phyloP scores from a whole-genome alignment of 2,797 vertebrate genomes.

The Hydrolagus colliei region DNA sequence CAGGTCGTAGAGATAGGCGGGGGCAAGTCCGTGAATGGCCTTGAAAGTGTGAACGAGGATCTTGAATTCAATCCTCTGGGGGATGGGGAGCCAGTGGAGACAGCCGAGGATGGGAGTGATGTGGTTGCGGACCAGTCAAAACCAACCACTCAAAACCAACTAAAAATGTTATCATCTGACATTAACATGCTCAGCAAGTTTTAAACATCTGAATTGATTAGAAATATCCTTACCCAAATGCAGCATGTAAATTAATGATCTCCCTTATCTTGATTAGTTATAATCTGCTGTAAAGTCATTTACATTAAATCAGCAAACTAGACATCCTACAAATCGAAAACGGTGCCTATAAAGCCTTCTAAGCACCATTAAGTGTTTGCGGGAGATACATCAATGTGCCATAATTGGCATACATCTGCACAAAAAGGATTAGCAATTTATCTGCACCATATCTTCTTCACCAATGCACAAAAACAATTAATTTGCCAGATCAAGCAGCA shows the following conservation, averaged over 20 bases:
- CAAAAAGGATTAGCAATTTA: background rate
- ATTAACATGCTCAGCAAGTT: background rate
- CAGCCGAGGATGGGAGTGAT: too few relatives aligned
- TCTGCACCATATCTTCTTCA: background rate
- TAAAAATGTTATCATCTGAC: background rate
- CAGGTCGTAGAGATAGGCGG: too few relatives aligned
- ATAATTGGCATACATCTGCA: constrained; percentile 1
- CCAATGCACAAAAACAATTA: background rate
- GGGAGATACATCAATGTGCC: background rate
- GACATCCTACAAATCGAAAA: background rate
- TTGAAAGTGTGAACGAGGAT: too few relatives aligned
- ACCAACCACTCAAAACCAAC: background rate
- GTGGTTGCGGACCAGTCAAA: background rate
- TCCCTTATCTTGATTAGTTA: background rate
- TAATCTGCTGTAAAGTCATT: background rate
- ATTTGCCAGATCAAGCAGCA: background rate
- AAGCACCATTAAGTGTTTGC: background rate
- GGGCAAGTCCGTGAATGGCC: too few relatives aligned
- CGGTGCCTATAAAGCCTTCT: background rate
- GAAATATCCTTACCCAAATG: background rate
- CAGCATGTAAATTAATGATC: background rate
- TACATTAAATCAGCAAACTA: background rate
- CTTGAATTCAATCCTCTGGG: too few relatives aligned
- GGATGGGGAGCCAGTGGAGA: too few relatives aligned
- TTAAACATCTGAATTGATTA: background rate